Conservation (phyloP, 1,140 invertebrate species). For the Berghia stephanieae region DNA sequence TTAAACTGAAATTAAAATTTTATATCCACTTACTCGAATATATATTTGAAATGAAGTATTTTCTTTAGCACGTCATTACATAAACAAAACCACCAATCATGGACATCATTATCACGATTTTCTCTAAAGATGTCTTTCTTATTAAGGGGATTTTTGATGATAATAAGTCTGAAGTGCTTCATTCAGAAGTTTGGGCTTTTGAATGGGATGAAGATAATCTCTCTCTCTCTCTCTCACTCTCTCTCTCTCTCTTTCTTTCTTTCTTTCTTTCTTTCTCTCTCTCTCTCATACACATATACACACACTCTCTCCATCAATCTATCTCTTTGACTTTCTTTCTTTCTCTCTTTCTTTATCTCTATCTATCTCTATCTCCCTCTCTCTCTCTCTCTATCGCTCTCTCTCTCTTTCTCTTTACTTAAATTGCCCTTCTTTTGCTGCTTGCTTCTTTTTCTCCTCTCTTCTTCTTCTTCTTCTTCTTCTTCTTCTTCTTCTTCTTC, state of each 20-base stretch:
- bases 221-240: too few relatives aligned
- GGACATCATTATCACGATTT: too few relatives aligned
- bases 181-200: too few relatives aligned
- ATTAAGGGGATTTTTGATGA: too few relatives aligned
- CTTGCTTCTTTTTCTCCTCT: background rate
- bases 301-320: background rate
- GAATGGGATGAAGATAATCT: too few relatives aligned
- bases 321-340: background rate
- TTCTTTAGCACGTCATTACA: too few relatives aligned
- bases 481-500: background rate
- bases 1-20: too few relatives aligned
- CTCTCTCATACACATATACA: background rate
- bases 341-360: slow-evolving; percentile 1
- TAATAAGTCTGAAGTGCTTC: too few relatives aligned
- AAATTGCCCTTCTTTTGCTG: background rate
- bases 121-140: too few relatives aligned
- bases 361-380: slow-evolving; percentile 5
- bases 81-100: too few relatives aligned
- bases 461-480: background rate
- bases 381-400: slow-evolving; percentile 19
- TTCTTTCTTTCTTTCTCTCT: slow-evolving; percentile 1
- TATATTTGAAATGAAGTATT: too few relatives aligned
- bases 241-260: background rate
- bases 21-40: too few relatives aligned
- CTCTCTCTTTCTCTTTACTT: background rate